phyloP scores from a whole-genome alignment of 1,140 invertebrate species.

The Sipha flava region DNA sequence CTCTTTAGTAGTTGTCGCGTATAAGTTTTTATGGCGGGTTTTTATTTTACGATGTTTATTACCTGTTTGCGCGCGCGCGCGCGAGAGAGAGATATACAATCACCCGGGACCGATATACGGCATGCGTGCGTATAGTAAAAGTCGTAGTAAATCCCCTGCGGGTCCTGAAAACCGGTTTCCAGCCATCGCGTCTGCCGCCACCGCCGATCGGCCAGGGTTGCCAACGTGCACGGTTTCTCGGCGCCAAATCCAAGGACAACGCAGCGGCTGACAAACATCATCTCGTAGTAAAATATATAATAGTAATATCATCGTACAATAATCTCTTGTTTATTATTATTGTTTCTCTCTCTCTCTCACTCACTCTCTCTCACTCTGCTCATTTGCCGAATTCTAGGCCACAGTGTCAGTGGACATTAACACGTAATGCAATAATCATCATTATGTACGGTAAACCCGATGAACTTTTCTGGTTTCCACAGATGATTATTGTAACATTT shows the following conservation, averaged over 20 bases:
- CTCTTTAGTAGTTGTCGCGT: background rate
- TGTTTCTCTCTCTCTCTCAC: background rate
- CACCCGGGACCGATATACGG: background rate
- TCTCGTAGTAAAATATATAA: too few species aligned
- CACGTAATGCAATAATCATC: background rate
- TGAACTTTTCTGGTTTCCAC: background rate
- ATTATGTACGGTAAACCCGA: background rate
- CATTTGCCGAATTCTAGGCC: background rate
- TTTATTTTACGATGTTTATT: background rate
- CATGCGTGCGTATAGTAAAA: constrained; percentile 1
- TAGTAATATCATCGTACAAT: too few species aligned
- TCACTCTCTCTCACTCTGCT: too few species aligned
- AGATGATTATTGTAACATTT: background rate
- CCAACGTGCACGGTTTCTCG: constrained; percentile 11
- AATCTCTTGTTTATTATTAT: background rate
- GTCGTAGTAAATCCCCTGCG: constrained; percentile 29
- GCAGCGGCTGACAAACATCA: too few species aligned
- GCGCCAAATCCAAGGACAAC: constrained; percentile 25
- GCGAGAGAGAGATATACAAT: background rate
- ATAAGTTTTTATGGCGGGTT: background rate
- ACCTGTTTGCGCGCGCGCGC: background rate
- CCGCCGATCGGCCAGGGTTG: background rate
- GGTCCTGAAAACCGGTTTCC: constrained; percentile 28
- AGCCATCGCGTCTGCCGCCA: background rate
- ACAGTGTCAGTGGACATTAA: background rate